phyloP scores from a whole-genome alignment of 1,140 invertebrate genomes.

The Magallana ariakensis region DNA sequence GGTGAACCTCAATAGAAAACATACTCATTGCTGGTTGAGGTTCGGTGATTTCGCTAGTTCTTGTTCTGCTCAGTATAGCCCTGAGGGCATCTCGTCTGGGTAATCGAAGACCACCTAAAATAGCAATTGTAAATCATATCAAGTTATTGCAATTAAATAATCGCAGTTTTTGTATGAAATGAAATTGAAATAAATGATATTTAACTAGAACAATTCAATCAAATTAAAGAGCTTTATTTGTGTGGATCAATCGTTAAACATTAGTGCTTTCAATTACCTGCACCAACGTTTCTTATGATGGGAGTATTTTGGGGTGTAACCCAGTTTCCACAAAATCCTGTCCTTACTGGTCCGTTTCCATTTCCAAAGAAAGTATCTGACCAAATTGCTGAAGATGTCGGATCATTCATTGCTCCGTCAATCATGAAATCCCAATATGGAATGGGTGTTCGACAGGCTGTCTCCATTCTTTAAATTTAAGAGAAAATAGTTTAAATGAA shows the following conservation, averaged over 20 bases:
- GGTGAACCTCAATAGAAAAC: constrained; percentile 51
- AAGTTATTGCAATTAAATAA: no score
- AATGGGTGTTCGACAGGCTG: constrained; percentile 68
- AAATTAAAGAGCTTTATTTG: no score
- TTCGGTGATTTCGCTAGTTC: constrained; percentile 11
- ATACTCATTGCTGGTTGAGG: constrained; percentile 16
- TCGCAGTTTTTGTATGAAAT: no score
- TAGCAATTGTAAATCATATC: no score
- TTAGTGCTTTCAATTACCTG: not conserved
- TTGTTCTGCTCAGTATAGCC: constrained; percentile 39
- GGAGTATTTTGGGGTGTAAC: constrained; percentile 52
- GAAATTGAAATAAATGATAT: no score
- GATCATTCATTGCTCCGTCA: constrained; percentile 72
- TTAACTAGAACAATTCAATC: no score
- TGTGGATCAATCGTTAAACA: no score
- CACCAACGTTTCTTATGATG: constrained; percentile 56
- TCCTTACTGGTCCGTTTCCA: constrained; percentile 76
- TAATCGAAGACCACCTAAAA: not conserved
- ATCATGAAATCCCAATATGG: constrained; percentile 79
- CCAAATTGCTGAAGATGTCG: constrained; percentile 75
- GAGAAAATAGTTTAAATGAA: no score
- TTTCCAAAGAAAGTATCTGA: constrained; percentile 75
- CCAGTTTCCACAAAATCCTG: constrained; percentile 75
- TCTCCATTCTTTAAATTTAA: constrained; percentile 60
- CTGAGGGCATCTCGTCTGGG: not conserved